Conservation (phyloP, 2,888 invertebrate species). For the Steinernema carpocapsae region DNA sequence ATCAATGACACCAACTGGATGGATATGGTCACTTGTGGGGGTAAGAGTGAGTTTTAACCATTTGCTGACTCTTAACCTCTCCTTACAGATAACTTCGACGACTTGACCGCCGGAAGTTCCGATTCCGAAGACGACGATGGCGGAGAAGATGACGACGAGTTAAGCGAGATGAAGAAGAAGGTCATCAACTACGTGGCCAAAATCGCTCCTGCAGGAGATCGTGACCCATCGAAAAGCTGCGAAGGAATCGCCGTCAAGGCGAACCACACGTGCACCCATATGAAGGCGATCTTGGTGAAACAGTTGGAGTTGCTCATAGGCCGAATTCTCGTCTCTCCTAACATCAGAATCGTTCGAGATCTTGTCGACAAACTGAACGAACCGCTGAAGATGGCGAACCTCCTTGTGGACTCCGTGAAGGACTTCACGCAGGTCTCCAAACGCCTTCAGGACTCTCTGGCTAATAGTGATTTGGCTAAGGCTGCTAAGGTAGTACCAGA, state of each 20-base stretch:
- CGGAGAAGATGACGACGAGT: neutral
- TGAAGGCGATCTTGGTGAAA: slow-evolving; percentile 42
- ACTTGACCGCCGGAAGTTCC: neutral
- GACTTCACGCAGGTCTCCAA: slow-evolving; percentile 51
- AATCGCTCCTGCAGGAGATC: slow-evolving; percentile 3
- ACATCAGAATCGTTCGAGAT: slow-evolving; percentile 48
- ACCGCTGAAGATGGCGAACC: slow-evolving; percentile 48
- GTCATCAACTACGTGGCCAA: slow-evolving; percentile 37
- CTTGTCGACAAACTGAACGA: slow-evolving; percentile 55
- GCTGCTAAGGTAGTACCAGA: slow-evolving; percentile 52
- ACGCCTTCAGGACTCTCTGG: slow-evolving; percentile 55
- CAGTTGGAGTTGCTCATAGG: slow-evolving; percentile 58
- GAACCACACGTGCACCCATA: slow-evolving; percentile 45
- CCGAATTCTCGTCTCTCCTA: slow-evolving; percentile 62
- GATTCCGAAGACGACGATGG: too few species aligned
- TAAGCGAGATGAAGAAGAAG: neutral
- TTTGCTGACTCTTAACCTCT: too few species aligned
- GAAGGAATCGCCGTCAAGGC: slow-evolving; percentile 39
- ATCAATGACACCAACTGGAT: too few species aligned
- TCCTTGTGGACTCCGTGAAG: slow-evolving; percentile 47
- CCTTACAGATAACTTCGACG: too few species aligned
- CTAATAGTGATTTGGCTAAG: slow-evolving; percentile 55
- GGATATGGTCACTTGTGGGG: too few species aligned
- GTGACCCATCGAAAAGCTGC: slow-evolving; percentile 37
- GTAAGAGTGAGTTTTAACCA: too few species aligned